phyloP scores from a whole-genome alignment of 2,113 vertebrate species.

The Pygathrix nemaeus region DNA sequence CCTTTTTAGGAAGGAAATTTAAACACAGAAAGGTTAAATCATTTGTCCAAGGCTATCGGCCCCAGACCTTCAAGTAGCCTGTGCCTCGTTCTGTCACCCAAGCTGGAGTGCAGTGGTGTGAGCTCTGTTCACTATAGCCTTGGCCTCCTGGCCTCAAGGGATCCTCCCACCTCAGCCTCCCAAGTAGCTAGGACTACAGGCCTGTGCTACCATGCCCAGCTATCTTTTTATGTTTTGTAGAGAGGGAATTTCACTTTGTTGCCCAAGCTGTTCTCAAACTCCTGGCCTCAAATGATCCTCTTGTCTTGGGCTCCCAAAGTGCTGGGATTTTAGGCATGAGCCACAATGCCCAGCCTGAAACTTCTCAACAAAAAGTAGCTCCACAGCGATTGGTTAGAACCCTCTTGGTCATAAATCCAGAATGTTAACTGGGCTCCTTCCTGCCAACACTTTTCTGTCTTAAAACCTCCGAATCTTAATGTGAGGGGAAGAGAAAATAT shows the following conservation, averaged over 20 bases:
- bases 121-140: no score
- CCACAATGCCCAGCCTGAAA: background rate
- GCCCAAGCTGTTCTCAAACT: no score
- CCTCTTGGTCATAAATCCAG: background rate
- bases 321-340: no score
- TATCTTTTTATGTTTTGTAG: no score
- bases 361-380: background rate
- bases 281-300: no score
- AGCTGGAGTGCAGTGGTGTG: no score
- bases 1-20: background rate
- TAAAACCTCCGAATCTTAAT: slow-evolving; percentile 22
- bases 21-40: background rate
- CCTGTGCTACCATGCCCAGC: no score
- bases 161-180: no score
- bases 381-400: background rate
- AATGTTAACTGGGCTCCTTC: background rate
- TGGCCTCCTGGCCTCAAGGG: no score
- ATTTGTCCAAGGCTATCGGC: background rate
- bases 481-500: background rate
- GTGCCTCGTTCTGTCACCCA: background rate
- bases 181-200: no score
- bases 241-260: no score
- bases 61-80: background rate
- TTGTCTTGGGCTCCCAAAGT: no score
- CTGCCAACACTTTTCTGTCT: background rate